These are phyloP conservation scores for Puma concolor DNA, from an alignment of 2,113 vertebrate genomes.

Conservation along the genomic window DNA sequence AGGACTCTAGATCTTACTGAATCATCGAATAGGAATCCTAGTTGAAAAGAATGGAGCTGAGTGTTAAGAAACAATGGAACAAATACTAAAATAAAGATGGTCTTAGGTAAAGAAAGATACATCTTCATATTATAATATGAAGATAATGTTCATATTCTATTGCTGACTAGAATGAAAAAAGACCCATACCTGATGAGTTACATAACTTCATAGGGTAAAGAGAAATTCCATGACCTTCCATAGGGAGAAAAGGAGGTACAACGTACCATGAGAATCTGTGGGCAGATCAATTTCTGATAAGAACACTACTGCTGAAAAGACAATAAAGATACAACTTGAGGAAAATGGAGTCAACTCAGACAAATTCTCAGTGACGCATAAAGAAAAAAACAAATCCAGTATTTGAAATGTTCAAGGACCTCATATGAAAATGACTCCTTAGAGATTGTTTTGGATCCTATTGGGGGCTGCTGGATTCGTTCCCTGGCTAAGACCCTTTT, in stretches of 20 bases:
- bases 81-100: not conserved
- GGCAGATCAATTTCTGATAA: not conserved
- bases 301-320: not conserved
- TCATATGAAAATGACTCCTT: not conserved
- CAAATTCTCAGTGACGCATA: not conserved
- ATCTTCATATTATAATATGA: not conserved
- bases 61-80: not conserved
- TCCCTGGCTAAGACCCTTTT: fast-evolving
- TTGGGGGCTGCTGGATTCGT: not conserved
- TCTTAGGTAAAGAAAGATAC: not conserved
- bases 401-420: not conserved
- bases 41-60: not conserved
- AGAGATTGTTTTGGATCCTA: not conserved
- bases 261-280: not conserved
- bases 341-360: not conserved
- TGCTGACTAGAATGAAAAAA: not conserved
- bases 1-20: not conserved
- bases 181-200: not conserved
- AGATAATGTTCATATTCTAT: no score
- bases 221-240: not conserved
- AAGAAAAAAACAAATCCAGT: not conserved
- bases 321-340: not conserved
- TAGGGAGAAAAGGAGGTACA: not conserved
- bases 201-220: not conserved
- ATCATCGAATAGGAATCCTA: not conserved